phyloP scores from a whole-genome alignment of 2,113 vertebrate genomes.

The Nycticorax nycticorax region DNA sequence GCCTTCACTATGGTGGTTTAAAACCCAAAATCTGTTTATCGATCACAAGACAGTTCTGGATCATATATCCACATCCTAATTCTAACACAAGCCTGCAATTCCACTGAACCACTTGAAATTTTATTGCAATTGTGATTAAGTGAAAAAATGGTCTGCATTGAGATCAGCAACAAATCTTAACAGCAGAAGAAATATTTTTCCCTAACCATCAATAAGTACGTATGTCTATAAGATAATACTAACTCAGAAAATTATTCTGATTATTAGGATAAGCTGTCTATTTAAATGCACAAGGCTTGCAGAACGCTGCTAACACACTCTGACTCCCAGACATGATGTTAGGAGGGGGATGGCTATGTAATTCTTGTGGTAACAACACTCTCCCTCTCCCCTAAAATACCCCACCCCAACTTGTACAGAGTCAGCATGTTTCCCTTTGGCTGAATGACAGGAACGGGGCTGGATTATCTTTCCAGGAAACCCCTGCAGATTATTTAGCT shows the following conservation, averaged over 20 bases:
- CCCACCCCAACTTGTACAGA: not conserved
- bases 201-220: not conserved
- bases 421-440: not conserved
- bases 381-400: not conserved
- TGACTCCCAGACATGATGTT: not conserved
- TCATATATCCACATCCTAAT: not conserved
- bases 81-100: not conserved
- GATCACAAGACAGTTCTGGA: rapidly evolving
- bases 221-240: not conserved
- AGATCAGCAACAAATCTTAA: not conserved
- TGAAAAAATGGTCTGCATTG: not conserved
- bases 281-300: not conserved
- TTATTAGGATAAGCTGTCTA: not conserved
- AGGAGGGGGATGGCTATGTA: not conserved
- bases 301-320: not conserved
- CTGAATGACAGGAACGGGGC: not conserved
- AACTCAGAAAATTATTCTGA: not conserved
- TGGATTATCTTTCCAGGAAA: not conserved
- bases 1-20: not conserved
- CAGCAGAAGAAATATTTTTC: not conserved
- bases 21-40: not conserved
- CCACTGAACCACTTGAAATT: not conserved
- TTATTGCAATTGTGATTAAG: not conserved
- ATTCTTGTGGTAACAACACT: not conserved
- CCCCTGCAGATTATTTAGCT: not conserved